These are phyloP conservation scores for Helicolenus hilgendorfi DNA, from an alignment of 2,797 vertebrate genomes.

Conservation along the genomic window DNA sequence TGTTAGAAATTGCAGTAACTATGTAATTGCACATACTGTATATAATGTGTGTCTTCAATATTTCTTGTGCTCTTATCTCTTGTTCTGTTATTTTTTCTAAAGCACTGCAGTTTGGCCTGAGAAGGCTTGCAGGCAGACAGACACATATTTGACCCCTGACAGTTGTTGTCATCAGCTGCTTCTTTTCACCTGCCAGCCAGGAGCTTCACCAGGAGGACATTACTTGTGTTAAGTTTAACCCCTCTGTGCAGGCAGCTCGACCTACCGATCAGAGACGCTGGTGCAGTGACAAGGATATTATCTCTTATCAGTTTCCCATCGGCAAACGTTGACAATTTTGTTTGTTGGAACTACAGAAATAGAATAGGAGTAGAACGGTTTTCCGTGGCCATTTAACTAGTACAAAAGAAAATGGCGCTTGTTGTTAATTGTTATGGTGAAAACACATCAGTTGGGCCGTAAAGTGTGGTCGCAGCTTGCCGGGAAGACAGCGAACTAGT, in stretches of 20 bases:
- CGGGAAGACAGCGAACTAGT: too few species aligned
- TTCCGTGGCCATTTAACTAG: too few species aligned
- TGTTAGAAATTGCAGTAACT: neutral
- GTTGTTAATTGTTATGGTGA: too few species aligned
- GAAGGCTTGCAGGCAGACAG: neutral
- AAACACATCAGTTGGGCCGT: too few species aligned
- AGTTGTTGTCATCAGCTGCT: neutral
- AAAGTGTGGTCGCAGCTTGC: too few species aligned
- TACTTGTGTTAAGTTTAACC: neutral
- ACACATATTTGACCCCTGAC: neutral
- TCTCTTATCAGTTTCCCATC: neutral
- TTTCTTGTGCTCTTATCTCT: neutral
- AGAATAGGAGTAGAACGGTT: too few species aligned
- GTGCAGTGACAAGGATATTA: neutral
- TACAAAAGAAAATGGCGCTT: too few species aligned
- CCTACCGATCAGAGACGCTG: neutral
- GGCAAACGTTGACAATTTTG: neutral
- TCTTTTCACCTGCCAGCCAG: slow-evolving; percentile 1
- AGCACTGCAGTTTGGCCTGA: too few species aligned
- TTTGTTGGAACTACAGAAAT: neutral
- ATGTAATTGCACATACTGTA: neutral
- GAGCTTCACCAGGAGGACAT: neutral
- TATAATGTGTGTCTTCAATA: neutral
- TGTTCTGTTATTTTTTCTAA: too few species aligned
- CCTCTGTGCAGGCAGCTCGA: neutral